Evolutionary conservation across 2,113 vertebrate species (phyloP), one percentile per base, ranked within the genome.

Genomic region (Actinemys pallida): DNA sequence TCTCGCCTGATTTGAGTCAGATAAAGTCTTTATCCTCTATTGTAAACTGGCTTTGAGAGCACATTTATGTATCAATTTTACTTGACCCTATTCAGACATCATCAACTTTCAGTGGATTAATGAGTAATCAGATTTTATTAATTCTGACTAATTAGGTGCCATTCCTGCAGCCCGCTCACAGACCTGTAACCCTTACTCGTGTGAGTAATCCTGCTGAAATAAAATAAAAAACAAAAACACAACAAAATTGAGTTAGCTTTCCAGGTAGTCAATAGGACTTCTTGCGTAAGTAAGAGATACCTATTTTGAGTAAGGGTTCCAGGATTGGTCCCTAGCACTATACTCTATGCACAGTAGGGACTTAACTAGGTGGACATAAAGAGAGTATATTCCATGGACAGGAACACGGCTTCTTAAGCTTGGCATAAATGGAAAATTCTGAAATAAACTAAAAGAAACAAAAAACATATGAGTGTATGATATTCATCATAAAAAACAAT

Each of bases 401-500:
- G 29, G 35, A 90, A 10, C 47, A 53, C 62, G 2, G 27, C 92
- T 52, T 62, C 89, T 78, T 50, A 8, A 19, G 42, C 10, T 6
- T 42, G 72, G 54, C 0, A 81, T 19, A 72, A 91, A 59, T 19
- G 76, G 96, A 95, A 96, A 97, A 95, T 45, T 81, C 52, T 80
- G 82, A 27, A n/a, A 75, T 7, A 1, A 27, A 16, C 0, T 0
- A 39, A 49, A 83, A 56, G 2, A 83, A 53, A 42, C 24, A 52
- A 42, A 59, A 62, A 12, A 76, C 47, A 50, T 49, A 91, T 10
- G 35, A 24, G 72, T 76, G 90, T 90, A n/a, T 89, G 69, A 95
- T 76, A 95, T 6, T 91, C 59, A 93, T 87, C 87, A 95, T 95
- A 81, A 91, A 91, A 95, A 97, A 96, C 91, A 96, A 95, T 81